Base-by-base conservation (phyloP, 2,888 invertebrate species). In the Ethmia dodecea region DNA sequence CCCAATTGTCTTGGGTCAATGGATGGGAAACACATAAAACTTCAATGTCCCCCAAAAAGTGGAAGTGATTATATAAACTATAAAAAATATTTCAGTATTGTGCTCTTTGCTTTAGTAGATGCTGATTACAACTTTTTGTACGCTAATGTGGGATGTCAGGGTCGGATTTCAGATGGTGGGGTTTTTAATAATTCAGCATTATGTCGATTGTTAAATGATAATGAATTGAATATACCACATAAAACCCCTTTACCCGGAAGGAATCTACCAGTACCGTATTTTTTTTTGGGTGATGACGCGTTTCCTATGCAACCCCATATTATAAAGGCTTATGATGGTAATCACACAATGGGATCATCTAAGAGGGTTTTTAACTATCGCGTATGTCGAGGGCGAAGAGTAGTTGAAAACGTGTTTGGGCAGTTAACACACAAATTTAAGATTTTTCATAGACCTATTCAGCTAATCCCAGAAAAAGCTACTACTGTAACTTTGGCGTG, bases 121-220 rank as follows among this genome's bases (percentile, higher is more conserved):
- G 65, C 66, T 10, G 46, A 73, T 40, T 74, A 69, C 38, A 57
- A 59, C n/a, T 68, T 68, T 46, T 41, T 54, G 6, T 62, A 48
- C 35, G 47, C 45, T 5, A 36, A 49, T 42, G 57, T 67, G 37
- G 52, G 49, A 5, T 38, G 28, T 37, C 38, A 52, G 28, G 49
- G 44, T 5, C 22, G 47, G 27, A 47, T 48, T 20, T 47, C 43
- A 11, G 52, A 49, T 44, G 48, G 49, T 29, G 46, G 47, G 2
- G 45, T 49, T 10, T 49, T 48, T 30, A 38, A n/a, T n/a, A n/a
- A n/a, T n/a, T n/a, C n/a, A n/a, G n/a, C n/a, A n/a, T n/a, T n/a
- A n/a, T n/a, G n/a, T n/a, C n/a, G n/a, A n/a, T n/a, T n/a, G n/a
- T n/a, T n/a, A n/a, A n/a, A n/a, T n/a, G n/a, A n/a, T n/a, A n/a